phyloP scores from a whole-genome alignment of 2,797 vertebrate genomes.

The Ctenopoma kingsleyae region DNA sequence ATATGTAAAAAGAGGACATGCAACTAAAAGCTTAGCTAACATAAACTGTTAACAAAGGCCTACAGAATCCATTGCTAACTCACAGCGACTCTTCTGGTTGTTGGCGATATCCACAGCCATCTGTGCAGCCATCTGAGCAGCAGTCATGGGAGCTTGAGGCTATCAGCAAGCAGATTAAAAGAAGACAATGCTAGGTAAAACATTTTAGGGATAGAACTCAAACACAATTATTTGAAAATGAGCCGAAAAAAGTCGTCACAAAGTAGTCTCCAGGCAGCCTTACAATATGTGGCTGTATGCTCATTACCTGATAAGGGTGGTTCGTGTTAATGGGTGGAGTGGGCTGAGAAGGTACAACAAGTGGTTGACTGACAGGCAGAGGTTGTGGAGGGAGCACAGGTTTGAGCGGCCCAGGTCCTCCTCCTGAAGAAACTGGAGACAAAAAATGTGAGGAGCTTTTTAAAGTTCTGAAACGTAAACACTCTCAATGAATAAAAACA shows the following conservation, averaged over 20 bases:
- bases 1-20: conserved; percentile 10
- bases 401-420: conserved; percentile 85
- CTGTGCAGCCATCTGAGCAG: conserved; percentile 90
- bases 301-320: conserved; percentile 79
- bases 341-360: conserved; percentile 75
- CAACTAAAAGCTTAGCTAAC: conserved; percentile 31
- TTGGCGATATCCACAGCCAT: conserved; percentile 89
- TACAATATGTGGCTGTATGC: conserved; percentile 25
- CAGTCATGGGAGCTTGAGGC: conserved; percentile 75
- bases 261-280: conserved; percentile 47
- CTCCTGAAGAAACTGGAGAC: conserved; percentile 78
- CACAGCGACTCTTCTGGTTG: conserved; percentile 90
- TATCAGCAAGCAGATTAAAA: conserved; percentile 66
- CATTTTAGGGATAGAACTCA: conserved; percentile 44
- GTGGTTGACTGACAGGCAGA: conserved; percentile 70
- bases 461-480: neutral
- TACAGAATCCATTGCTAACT: conserved; percentile 67
- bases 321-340: conserved; percentile 67
- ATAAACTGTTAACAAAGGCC: conserved; percentile 35
- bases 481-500: neutral
- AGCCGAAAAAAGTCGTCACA: conserved; percentile 51
- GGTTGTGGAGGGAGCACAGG: conserved; percentile 85
- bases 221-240: conserved; percentile 32
- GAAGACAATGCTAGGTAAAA: conserved; percentile 57
- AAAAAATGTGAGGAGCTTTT: conserved; percentile 22